phyloP scores from a whole-genome alignment of 2,888 invertebrate genomes.

The Orthonychiurus folsomi region DNA sequence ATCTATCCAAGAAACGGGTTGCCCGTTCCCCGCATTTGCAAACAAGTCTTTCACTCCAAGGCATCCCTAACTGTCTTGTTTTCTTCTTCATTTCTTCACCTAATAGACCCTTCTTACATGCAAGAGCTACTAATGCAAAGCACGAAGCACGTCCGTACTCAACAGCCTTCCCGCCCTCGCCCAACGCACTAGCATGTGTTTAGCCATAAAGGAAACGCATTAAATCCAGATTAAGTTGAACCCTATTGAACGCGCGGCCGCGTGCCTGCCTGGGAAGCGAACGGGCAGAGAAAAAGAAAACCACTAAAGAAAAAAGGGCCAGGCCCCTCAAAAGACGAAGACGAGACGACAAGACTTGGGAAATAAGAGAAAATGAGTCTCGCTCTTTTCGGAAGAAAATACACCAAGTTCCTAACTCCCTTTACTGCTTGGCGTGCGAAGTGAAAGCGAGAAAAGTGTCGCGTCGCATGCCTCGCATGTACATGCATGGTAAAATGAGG shows the following conservation, averaged over 20 bases:
- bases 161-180: too few relatives aligned
- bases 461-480: not conserved
- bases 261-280: too few relatives aligned
- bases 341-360: not conserved
- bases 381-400: not conserved
- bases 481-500: not conserved
- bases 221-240: slow-evolving; percentile 1
- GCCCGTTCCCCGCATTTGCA: too few relatives aligned
- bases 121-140: too few relatives aligned
- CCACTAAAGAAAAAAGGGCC: slow-evolving; percentile 1
- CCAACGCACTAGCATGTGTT: not conserved
- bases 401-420: too few relatives aligned
- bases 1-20: too few relatives aligned
- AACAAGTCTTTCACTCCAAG: too few relatives aligned
- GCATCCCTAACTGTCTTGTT: not conserved
- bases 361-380: not conserved
- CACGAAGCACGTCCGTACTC: too few relatives aligned
- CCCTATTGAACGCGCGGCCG: too few relatives aligned
- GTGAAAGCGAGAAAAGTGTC: not conserved
- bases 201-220: not conserved
- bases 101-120: too few relatives aligned
- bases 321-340: too few relatives aligned
- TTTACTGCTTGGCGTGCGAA: too few relatives aligned
- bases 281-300: not conserved
- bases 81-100: not conserved